Conservation (phyloP, 2,888 invertebrate species). For the Apotomis betuletana region DNA sequence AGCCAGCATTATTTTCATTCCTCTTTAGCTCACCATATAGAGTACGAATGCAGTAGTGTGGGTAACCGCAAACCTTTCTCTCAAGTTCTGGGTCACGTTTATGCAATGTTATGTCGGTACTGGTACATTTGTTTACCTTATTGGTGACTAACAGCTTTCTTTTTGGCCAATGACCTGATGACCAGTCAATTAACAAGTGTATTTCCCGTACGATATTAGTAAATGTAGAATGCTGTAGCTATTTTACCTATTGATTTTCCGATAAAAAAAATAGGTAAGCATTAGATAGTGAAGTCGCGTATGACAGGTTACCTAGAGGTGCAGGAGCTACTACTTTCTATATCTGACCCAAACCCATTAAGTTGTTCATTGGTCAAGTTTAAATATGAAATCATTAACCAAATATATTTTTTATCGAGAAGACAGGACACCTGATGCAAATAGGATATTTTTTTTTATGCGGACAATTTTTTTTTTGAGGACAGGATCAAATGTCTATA, state of each 20-base stretch:
- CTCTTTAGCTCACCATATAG: constrained; percentile 20
- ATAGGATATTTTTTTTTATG: too few relatives aligned
- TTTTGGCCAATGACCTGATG: constrained; percentile 41
- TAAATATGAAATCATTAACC: too few relatives aligned
- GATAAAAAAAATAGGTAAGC: background rate
- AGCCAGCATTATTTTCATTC: constrained; percentile 16
- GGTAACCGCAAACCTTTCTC: constrained; percentile 72
- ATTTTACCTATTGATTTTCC: background rate
- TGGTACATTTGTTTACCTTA: constrained; percentile 41
- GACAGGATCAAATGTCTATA: too few relatives aligned
- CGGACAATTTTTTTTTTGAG: too few relatives aligned
- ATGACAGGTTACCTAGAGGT: too few relatives aligned
- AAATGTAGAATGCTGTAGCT: background rate
- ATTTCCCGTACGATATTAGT: background rate
- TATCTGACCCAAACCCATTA: too few relatives aligned
- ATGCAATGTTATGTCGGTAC: constrained; percentile 64
- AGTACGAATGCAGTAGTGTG: constrained; percentile 19
- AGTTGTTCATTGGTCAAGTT: too few relatives aligned
- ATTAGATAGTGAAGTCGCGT: too few relatives aligned
- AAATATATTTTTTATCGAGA: too few relatives aligned
- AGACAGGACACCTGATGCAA: too few relatives aligned
- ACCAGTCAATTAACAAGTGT: constrained; percentile 28
- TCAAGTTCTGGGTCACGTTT: constrained; percentile 78
- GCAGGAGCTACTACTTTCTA: too few relatives aligned
- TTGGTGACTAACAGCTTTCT: constrained; percentile 40